Evolutionary conservation across 1,140 invertebrate species (phyloP), one percentile per base, ranked within the genome.

Genomic region (Drosophila pruinosa): DNA sequence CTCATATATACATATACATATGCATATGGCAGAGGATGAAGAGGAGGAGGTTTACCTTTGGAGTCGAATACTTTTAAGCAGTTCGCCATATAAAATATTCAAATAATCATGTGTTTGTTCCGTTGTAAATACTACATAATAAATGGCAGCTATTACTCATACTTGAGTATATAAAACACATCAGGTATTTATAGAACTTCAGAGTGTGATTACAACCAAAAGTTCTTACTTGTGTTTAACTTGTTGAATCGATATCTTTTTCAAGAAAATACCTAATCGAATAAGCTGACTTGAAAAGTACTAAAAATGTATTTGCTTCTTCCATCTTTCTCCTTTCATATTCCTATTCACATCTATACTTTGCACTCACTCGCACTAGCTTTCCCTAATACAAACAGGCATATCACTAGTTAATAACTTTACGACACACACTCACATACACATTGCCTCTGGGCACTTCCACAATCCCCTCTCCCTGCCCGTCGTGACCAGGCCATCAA

Each of bases 361-460:
- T 5, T 3, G 15, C 56, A 3, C n/a, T 12, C 21, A 28, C 17
- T 22, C 52, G 34, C 50, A 26, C 28, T 56, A 62, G 21, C 65
- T 67, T 61, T 41, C 58, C 67, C 77, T 69, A 59, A 52, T 64
- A 24, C 69, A 61, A 43, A 45, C 31, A 38, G 15, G 28, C 36
- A 15, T 36, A 52, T 45, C 65, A 78, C 71, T 79, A 67, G 69
- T 69, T 82, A 83, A 83, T 82, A 78, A 64, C 79, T 82, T 82
- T 82, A 78, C 71, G 79, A 64, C 75, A 59, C 74, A 69, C 45
- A 64, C 59, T 39, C 71, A 36, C 19, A 36, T 26, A 36, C 57
- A 43, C 43, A 77, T 77, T 67, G 75, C 61, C 17, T 17, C 58
- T 56, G 52, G 24, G 45, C 8, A 36, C 43, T 43, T 8, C 34